phyloP scores from a whole-genome alignment of 2,113 vertebrate genomes.

The Zootoca vivipara region DNA sequence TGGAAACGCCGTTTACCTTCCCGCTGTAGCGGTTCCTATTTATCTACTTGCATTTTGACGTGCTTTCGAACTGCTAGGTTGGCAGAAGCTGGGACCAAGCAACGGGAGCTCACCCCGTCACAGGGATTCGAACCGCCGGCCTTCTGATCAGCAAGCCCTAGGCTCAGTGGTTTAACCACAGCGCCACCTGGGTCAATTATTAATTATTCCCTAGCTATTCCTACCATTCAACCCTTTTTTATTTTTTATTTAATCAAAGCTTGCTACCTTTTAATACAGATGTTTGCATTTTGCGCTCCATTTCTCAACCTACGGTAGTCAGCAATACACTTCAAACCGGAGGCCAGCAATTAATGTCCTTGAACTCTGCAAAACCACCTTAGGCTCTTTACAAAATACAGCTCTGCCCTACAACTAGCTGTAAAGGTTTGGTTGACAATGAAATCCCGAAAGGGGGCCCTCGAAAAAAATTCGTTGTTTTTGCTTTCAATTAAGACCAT shows the following conservation, averaged over 20 bases:
- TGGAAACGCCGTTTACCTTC: no score
- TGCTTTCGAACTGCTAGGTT: no score
- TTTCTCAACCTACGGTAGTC: rapidly evolving
- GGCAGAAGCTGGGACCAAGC: no score
- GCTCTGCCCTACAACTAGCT: not conserved
- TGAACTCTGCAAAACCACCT: not conserved
- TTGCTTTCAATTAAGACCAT: constrained; percentile 48
- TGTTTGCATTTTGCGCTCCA: not conserved
- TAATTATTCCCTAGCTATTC: not conserved
- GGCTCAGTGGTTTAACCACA: no score
- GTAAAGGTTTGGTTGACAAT: constrained; percentile 50
- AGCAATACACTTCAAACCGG: not conserved
- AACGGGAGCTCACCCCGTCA: no score
- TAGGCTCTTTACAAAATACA: constrained; percentile 4
- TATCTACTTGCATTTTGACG: no score
- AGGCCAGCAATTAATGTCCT: not conserved
- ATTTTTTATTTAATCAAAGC: not conserved
- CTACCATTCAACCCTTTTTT: not conserved
- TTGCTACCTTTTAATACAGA: not conserved
- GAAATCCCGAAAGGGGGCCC: constrained; percentile 42
- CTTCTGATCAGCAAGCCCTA: no score
- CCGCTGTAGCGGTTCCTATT: no score
- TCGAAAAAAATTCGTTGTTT: constrained; percentile 28
- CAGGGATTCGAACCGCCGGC: no score
- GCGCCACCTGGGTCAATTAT: no score